Conservation (phyloP, 2,888 invertebrate genomes). For the Craniophora ligustri region DNA sequence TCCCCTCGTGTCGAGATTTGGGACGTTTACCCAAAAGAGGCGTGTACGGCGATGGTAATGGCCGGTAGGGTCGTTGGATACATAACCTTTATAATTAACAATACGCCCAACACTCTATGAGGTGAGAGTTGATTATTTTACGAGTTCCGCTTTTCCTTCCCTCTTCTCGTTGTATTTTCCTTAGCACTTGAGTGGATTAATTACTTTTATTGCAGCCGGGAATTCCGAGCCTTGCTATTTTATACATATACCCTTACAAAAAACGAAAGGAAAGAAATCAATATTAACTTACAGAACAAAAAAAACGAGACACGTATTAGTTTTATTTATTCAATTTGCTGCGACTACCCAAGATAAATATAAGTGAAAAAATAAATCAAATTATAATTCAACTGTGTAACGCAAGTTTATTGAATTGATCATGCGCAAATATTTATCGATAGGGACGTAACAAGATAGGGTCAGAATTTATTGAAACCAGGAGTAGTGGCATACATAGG, state of each 20-base stretch:
- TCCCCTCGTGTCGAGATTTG: slow-evolving; percentile 83
- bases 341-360: slow-evolving; percentile 33
- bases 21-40: slow-evolving; percentile 82
- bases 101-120: slow-evolving; percentile 54
- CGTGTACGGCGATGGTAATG: slow-evolving; percentile 79
- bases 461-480: slow-evolving; percentile 86
- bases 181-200: slow-evolving; percentile 48
- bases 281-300: slow-evolving; percentile 15
- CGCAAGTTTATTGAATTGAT: slow-evolving; percentile 84
- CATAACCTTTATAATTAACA: slow-evolving; percentile 84
- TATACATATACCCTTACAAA: slow-evolving; percentile 46
- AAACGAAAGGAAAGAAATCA: slow-evolving; percentile 19
- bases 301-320: not conserved
- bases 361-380: slow-evolving; percentile 53
- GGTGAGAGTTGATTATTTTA: slow-evolving; percentile 63
- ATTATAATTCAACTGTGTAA: slow-evolving; percentile 70
- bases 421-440: slow-evolving; percentile 88
- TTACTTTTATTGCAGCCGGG: slow-evolving; percentile 47
- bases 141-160: slow-evolving; percentile 55
- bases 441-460: slow-evolving; percentile 84
- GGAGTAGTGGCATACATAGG: slow-evolving; percentile 77
- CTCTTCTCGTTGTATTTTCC: slow-evolving; percentile 43
- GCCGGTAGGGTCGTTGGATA: slow-evolving; percentile 75
- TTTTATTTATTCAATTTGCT: slow-evolving; percentile 30
- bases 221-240: slow-evolving; percentile 20